Conservation (phyloP, 2,113 vertebrate species). For the Collichthys lucidus region DNA sequence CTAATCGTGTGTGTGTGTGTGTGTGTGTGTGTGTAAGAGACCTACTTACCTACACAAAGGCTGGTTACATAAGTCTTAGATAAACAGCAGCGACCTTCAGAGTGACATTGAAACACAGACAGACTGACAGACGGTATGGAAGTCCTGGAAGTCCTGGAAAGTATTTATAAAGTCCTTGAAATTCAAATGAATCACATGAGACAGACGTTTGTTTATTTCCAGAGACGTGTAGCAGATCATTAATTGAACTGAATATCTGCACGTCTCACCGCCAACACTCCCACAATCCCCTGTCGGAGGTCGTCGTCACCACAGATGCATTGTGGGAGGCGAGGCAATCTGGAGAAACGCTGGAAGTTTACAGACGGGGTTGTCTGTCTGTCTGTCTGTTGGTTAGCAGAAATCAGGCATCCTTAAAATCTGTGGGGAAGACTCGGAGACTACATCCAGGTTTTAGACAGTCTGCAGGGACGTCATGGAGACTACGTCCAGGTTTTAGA, state of each 20-base stretch:
- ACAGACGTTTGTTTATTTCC: constrained; percentile 25
- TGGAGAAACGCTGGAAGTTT: constrained; percentile 24
- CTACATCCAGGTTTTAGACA: too few relatives aligned
- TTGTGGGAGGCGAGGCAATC: constrained; percentile 52
- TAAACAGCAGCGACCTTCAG: constrained; percentile 62
- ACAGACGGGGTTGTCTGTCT: background rate
- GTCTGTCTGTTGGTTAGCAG: background rate
- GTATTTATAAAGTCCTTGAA: too few relatives aligned
- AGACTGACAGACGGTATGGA: background rate
- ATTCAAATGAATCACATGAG: too few relatives aligned
- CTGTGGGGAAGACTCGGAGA: too few relatives aligned
- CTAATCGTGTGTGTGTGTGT: constrained; percentile 4
- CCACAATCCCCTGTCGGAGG: constrained; percentile 9
- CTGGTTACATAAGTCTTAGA: constrained; percentile 49
- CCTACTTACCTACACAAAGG: constrained; percentile 65
- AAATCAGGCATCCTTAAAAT: background rate
- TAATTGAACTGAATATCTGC: constrained; percentile 11
- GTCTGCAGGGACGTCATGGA: too few relatives aligned
- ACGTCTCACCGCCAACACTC: constrained; percentile 7
- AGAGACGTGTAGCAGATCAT: constrained; percentile 14
- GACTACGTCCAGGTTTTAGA: too few relatives aligned
- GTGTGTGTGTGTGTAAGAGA: constrained; percentile 35
- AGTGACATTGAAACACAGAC: constrained; percentile 26
- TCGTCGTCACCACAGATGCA: constrained; percentile 46
- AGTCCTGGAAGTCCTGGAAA: too few relatives aligned